Conservation (phyloP, 1,140 invertebrate genomes). For the Panonychus citri region DNA sequence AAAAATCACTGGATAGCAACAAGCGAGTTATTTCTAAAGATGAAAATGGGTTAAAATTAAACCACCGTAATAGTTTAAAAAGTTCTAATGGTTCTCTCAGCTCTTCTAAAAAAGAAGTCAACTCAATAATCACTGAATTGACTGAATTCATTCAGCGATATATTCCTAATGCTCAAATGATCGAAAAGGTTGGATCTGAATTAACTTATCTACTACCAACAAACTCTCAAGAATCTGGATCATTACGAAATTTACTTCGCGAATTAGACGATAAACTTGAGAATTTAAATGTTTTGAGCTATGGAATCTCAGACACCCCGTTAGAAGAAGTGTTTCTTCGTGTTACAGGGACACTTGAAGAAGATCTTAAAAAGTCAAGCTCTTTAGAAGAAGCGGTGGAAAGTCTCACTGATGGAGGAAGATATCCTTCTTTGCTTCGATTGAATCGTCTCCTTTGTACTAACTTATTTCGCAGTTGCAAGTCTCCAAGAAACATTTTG, state of each 20-base stretch:
- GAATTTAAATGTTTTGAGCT: slow-evolving; percentile 28
- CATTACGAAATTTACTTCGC: slow-evolving; percentile 26
- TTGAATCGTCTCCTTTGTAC: not conserved
- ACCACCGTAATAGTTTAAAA: not conserved
- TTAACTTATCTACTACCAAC: slow-evolving; percentile 28
- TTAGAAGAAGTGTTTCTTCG: slow-evolving; percentile 29
- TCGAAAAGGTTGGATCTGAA: slow-evolving; percentile 28
- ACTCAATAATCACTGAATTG: no score
- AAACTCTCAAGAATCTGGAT: slow-evolving; percentile 14
- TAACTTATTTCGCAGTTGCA: no score
- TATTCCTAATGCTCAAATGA: slow-evolving; percentile 24
- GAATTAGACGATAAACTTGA: slow-evolving; percentile 25
- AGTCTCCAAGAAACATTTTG: no score
- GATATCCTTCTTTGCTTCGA: not conserved
- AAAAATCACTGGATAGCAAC: no score
- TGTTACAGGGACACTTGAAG: slow-evolving; percentile 13
- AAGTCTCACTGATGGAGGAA: not conserved
- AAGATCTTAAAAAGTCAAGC: not conserved
- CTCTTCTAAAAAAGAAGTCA: no score
- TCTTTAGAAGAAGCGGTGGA: not conserved
- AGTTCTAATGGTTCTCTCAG: not conserved
- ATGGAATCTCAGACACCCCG: slow-evolving; percentile 36
- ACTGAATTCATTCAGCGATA: slow-evolving; percentile 23
- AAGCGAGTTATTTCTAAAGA: no score
- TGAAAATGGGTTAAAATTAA: no score